Evolutionary conservation across 2,113 vertebrate species (phyloP).

Genomic region (Verasper variegatus): DNA sequence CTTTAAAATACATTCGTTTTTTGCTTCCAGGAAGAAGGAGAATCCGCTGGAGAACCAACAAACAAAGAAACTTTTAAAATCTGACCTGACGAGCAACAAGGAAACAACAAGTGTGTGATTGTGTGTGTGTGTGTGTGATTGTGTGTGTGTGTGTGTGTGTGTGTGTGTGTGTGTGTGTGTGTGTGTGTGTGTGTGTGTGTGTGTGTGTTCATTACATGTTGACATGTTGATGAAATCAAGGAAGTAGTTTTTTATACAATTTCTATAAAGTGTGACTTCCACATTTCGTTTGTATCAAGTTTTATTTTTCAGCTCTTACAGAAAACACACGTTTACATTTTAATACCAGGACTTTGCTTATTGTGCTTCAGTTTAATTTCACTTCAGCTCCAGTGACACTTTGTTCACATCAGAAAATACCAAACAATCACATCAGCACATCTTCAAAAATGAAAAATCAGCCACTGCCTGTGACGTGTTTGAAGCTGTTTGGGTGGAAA

Average conservation of each 20-base stretch:
- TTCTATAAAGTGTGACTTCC: conserved; percentile 12
- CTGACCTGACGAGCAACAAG: conserved; percentile 53
- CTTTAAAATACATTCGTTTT: not conserved
- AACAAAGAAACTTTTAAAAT: conserved; percentile 50
- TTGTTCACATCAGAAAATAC: not conserved
- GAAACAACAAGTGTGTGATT: conserved; percentile 61
- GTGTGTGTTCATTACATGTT: not conserved
- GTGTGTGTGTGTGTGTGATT: not conserved
- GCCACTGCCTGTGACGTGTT: not conserved
- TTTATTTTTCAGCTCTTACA: conserved; percentile 33
- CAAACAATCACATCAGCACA: not conserved
- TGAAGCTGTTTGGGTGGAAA: not conserved
- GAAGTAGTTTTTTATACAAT: not conserved
- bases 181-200: not conserved
- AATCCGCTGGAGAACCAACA: conserved; percentile 43
- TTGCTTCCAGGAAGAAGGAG: conserved; percentile 60
- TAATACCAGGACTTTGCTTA: not conserved
- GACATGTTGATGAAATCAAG: not conserved
- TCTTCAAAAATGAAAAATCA: not conserved
- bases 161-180: not conserved
- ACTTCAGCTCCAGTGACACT: not conserved
- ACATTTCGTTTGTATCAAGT: not conserved
- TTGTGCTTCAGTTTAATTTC: not conserved
- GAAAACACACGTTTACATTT: conserved; percentile 2
- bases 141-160: not conserved